Evolutionary conservation across 1,140 invertebrate genomes (phyloP), one percentile per base, ranked within the genome.

Genomic region (Drosophila watanabei): DNA sequence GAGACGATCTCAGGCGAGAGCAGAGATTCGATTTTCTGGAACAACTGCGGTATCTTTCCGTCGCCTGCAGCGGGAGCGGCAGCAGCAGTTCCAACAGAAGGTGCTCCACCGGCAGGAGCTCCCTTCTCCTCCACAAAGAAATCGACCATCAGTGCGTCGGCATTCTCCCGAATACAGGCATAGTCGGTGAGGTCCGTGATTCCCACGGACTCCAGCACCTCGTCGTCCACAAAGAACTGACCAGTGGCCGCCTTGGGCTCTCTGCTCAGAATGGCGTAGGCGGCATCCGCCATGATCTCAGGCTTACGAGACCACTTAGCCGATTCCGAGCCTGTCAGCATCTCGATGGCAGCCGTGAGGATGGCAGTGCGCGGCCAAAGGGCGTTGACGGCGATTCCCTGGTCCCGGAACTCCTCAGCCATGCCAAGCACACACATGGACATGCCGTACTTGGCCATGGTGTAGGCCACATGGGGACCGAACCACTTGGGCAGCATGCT

Each of bases 361-460:
- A 99, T 99, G 10, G 97, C 98, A 91, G 98, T 99, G 93, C 95
- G 96, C 2, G 99, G 99, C 99, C 99, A 99, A 0, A 99, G 94
- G 7, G 98, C 98, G 94, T 99, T 99, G 1, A 99, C 98, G 51
- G 97, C 98, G 77, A 99, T 97, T 57, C 96, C 96, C 65, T 96
- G 95, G 10, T 94, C 93, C 83, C 95, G 96, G 75, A 99, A 97
- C 94, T 99, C 99, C 79, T 97, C 97, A 43, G 98, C 94, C 98
- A 99, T 99, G 41, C 99, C 98, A 14, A 99, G 94, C 2, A 98
- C 98, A 94, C 98, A 99, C 98, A 99, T 98, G 1, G 98, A 99
- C 99, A 99, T 99, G 18, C 99, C 99, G 93, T 99, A 99, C 91
- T 99, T 99, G 4, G 99, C 97, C 96, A 99, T 99, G 1, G 99